Base-by-base conservation (phyloP, 2,888 invertebrate species). In the Quadriops clusia region DNA sequence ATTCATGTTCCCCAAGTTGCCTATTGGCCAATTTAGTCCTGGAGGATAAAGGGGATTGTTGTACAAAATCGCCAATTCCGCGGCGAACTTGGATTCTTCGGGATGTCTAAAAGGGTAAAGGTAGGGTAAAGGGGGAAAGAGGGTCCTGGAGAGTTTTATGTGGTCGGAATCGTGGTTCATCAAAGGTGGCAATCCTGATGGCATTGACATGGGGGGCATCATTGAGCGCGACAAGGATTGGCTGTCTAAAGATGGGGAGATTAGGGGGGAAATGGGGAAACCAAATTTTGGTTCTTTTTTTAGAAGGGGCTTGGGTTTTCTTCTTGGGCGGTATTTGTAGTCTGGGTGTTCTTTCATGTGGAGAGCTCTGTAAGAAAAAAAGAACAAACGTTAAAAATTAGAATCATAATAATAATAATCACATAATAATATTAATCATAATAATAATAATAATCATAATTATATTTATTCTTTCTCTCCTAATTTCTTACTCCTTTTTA, bases 291-390 rank as follows among this genome's bases (percentile, higher is more conserved):
- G 74, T 46, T 82, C 82, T 46, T 82, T 82, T 58, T 86, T 86
- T 40, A 83, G 71, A 8, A 85, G 65, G 0, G 85, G 80, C 58
- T 87, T 87, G 3, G 87, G 87, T 60, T 89, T 87, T 50, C 87
- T 67, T 31, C 87, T 68, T 7, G 87, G 87, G 23, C 87, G 72
- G 65, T 87, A 89, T 63, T 89, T 89, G 70, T 89, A 89, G 64
- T 89, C 87, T 4, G 87, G 89, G 51, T 87, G 87, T 55, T 89
- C 87, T 63, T 86, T 87, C 87, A 89, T 89, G 68, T 89, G 87
- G 7, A 89, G 69, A 18, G 87, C 86, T 58, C 87, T 89, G 72
- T 14, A 65, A 65, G 34, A 45, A 47, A 50, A 45, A 41, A 29
- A 36, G 34, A 29, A 14, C 3, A 28, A 27, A 33, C 16, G 9